Evolutionary conservation across 2,888 invertebrate genomes (phyloP).

Genomic region (Tipula helvola): DNA sequence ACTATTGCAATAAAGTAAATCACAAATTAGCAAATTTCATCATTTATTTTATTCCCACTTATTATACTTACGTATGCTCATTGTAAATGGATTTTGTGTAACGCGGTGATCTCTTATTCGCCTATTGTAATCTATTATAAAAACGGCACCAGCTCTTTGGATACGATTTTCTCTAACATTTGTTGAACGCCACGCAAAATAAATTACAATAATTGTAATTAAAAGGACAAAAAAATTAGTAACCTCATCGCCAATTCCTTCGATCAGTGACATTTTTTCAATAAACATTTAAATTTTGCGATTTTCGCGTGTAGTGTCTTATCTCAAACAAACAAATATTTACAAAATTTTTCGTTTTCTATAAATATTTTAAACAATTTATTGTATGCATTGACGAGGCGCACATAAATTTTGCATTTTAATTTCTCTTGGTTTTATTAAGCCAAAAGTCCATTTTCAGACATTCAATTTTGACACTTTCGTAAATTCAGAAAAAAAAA

Average conservation of each 20-base stretch:
- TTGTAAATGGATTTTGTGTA: constrained; percentile 12
- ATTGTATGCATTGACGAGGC: not conserved
- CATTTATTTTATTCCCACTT: not conserved
- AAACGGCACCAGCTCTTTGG: constrained; percentile 17
- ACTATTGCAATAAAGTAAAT: not conserved
- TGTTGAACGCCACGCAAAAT: constrained; percentile 67
- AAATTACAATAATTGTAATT: constrained; percentile 41
- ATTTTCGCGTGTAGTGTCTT: not conserved
- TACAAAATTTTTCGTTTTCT: not conserved
- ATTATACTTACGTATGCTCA: constrained; percentile 5
- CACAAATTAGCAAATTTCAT: not conserved
- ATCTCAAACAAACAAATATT: not conserved
- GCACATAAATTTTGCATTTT: not conserved
- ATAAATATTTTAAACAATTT: not conserved
- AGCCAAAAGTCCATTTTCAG: not conserved
- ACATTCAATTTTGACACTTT: not conserved
- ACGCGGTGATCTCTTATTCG: constrained; percentile 17
- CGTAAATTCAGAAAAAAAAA: not conserved
- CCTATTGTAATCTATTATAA: constrained; percentile 21
- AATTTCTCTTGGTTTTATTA: not conserved
- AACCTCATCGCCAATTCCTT: constrained; percentile 76
- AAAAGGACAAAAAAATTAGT: constrained; percentile 55
- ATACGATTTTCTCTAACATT: constrained; percentile 21
- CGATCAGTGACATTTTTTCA: constrained; percentile 56
- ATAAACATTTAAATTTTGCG: constrained; percentile 6